These are phyloP conservation scores for Hemibagrus guttatus DNA, from an alignment of 2,797 vertebrate genomes.

Conservation along the genomic window DNA sequence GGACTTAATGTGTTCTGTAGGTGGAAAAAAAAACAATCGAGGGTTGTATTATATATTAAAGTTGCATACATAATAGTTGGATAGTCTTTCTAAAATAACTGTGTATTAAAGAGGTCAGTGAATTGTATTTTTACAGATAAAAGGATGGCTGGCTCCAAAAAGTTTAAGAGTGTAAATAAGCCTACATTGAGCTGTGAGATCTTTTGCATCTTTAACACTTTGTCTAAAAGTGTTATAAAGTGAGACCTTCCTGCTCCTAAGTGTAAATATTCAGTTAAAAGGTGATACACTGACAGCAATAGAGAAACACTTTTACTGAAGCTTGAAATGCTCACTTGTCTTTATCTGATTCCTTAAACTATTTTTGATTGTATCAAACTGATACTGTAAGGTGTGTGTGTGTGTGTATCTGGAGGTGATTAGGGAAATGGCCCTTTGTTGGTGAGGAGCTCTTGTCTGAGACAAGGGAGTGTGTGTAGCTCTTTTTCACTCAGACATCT, in stretches of 20 bases:
- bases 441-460: constrained; percentile 69
- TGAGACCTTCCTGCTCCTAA: not conserved
- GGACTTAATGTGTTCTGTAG: not conserved
- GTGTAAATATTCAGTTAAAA: not conserved
- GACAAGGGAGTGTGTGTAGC: constrained; percentile 72
- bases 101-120: not conserved
- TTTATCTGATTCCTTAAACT: not conserved
- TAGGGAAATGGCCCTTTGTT: constrained; percentile 69
- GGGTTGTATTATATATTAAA: not conserved
- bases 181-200: not conserved
- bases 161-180: not conserved
- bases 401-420: constrained; percentile 19
- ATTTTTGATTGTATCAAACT: not conserved
- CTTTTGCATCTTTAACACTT: not conserved
- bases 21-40: not conserved
- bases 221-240: not conserved
- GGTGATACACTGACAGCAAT: not conserved
- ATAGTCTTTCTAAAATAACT: not conserved
- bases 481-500: constrained; percentile 59
- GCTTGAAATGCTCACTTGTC: not conserved
- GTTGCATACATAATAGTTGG: not conserved
- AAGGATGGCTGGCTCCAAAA: not conserved
- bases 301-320: not conserved
- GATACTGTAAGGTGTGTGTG: not conserved
- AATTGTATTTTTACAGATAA: not conserved